Conservation (phyloP, 2,797 vertebrate species). For the Pyrocephalus nanus region DNA sequence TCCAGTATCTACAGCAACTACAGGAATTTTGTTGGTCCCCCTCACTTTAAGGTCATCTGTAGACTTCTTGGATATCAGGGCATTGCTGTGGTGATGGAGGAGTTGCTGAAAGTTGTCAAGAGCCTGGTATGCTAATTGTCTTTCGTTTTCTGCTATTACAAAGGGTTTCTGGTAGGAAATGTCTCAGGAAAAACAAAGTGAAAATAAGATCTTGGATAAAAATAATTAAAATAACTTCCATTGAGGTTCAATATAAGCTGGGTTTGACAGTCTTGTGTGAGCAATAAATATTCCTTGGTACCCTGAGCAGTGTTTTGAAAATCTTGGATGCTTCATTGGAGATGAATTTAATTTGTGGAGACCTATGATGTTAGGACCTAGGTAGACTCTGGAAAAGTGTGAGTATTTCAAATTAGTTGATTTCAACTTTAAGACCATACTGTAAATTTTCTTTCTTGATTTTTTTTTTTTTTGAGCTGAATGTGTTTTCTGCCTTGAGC, state of each 20-base stretch:
- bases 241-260: background rate
- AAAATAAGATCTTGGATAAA: background rate
- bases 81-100: slow-evolving; percentile 99
- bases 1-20: slow-evolving; percentile 94
- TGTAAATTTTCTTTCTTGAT: background rate
- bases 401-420: background rate
- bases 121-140: slow-evolving; percentile 85
- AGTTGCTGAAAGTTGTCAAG: slow-evolving; percentile 97
- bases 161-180: background rate
- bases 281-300: background rate
- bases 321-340: background rate
- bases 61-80: slow-evolving; percentile 97
- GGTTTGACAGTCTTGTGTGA: background rate
- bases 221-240: background rate
- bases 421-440: background rate
- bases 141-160: background rate
- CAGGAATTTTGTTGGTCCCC: slow-evolving; percentile 93
- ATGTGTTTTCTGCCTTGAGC: background rate
- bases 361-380: background rate
- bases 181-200: background rate
- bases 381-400: background rate
- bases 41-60: slow-evolving; percentile 97
- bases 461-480: background rate
- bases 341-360: background rate
- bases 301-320: background rate